Conservation (phyloP, 2,113 vertebrate species). For the Zosterops hypoxanthus region DNA sequence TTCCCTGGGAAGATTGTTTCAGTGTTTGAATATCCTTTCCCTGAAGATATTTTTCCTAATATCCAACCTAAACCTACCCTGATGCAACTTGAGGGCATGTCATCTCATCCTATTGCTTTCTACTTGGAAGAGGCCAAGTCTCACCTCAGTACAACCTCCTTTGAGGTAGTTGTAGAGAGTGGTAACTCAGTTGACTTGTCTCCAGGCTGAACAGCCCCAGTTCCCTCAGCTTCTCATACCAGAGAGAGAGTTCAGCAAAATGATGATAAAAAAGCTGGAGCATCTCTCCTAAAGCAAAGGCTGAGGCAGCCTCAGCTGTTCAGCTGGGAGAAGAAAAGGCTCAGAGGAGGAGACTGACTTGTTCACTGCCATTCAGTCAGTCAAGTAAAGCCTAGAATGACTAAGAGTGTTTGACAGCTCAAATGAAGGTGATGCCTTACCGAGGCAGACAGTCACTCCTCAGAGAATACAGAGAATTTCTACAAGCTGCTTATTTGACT, state of each 20-base stretch:
- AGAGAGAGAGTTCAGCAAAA: not conserved
- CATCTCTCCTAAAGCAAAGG: not conserved
- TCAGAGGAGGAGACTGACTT: not conserved
- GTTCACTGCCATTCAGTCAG: not conserved
- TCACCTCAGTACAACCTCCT: not conserved
- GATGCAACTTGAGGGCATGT: not conserved
- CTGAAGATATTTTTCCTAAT: not conserved
- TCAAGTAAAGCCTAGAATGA: not conserved
- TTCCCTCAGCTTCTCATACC: not conserved
- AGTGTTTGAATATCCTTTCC: not conserved
- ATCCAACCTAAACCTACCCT: not conserved
- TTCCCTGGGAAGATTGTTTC: not conserved
- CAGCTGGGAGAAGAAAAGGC: not conserved
- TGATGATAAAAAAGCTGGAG: not conserved
- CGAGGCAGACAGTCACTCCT: not conserved
- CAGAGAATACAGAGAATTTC: not conserved
- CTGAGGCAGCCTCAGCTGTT: not conserved
- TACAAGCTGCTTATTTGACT: fast-evolving
- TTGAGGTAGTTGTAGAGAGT: not conserved
- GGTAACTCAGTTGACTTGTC: not conserved
- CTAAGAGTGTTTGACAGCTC: not conserved
- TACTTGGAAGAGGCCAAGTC: not conserved
- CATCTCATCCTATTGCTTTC: not conserved
- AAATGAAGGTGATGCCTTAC: not conserved
- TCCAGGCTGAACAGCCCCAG: not conserved